Conservation (phyloP, 2,888 invertebrate genomes). For the Hoplodrina ambigua region DNA sequence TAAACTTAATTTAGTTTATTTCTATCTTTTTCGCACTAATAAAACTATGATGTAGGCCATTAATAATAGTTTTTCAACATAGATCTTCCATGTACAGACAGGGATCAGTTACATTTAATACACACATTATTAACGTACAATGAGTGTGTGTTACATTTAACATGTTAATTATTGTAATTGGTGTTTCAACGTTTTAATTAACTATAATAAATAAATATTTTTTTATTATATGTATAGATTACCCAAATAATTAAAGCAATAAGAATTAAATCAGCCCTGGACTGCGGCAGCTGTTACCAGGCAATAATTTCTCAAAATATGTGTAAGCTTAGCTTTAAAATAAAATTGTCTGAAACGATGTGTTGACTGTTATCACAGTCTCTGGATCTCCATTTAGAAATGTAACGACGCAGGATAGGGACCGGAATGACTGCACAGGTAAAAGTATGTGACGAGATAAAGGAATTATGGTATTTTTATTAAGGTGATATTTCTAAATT, state of each 20-base stretch:
- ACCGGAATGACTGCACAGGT: constrained; percentile 2
- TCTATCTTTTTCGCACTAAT: too few relatives aligned
- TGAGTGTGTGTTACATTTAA: too few relatives aligned
- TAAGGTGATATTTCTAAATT: neutral
- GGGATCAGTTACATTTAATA: too few relatives aligned
- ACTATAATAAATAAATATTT: too few relatives aligned
- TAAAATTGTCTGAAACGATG: constrained; percentile 30
- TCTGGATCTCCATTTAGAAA: constrained; percentile 18
- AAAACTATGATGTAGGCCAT: too few relatives aligned
- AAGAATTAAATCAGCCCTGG: neutral
- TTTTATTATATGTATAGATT: too few relatives aligned
- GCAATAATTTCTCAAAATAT: neutral
- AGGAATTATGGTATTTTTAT: constrained; percentile 6
- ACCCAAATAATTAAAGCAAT: neutral
- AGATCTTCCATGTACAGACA: too few relatives aligned
- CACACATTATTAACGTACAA: too few relatives aligned
- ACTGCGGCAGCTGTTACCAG: neutral
- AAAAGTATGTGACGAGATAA: constrained; percentile 6
- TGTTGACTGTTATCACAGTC: constrained; percentile 22
- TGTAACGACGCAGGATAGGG: constrained; percentile 21
- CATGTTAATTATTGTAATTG: too few relatives aligned
- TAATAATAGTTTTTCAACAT: too few relatives aligned
- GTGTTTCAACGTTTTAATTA: too few relatives aligned
- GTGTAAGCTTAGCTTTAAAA: neutral
- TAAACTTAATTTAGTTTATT: too few relatives aligned